These are phyloP conservation scores for Darevskia mixta DNA, from an alignment of 2,797 vertebrate species.

Conservation along the genomic window DNA sequence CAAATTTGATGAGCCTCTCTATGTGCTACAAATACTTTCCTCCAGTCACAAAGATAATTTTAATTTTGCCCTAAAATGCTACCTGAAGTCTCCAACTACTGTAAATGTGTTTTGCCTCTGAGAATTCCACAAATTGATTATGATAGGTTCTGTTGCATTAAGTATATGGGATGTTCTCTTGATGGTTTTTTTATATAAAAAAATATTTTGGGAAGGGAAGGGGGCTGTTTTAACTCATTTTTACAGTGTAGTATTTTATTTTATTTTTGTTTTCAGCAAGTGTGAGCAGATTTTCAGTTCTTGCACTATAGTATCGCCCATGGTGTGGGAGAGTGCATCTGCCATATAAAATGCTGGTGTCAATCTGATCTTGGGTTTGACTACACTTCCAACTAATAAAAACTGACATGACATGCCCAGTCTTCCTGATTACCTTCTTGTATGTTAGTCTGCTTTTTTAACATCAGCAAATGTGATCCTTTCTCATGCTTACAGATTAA, in stretches of 20 bases:
- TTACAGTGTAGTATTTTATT: slow-evolving; percentile 73
- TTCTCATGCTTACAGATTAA: neutral
- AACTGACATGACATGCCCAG: slow-evolving; percentile 77
- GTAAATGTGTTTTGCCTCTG: slow-evolving; percentile 78
- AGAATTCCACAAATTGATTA: slow-evolving; percentile 73
- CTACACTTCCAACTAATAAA: slow-evolving; percentile 82
- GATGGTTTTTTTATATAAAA: slow-evolving; percentile 4
- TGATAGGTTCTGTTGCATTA: slow-evolving; percentile 71
- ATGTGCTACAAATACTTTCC: slow-evolving; percentile 70
- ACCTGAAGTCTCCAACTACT: slow-evolving; percentile 85
- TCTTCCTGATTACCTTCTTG: slow-evolving; percentile 55
- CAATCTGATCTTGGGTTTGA: slow-evolving; percentile 73
- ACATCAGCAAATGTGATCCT: slow-evolving; percentile 41
- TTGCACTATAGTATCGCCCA: slow-evolving; percentile 72
- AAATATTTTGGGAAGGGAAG: slow-evolving; percentile 59
- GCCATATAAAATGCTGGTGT: slow-evolving; percentile 68
- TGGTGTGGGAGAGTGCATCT: slow-evolving; percentile 62
- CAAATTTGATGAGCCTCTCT: slow-evolving; percentile 72
- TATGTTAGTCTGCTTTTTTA: slow-evolving; percentile 55
- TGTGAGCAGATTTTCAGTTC: slow-evolving; percentile 68
- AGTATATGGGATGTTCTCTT: slow-evolving; percentile 57
- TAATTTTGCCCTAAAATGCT: slow-evolving; percentile 83
- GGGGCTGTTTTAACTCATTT: slow-evolving; percentile 74
- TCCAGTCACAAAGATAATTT: slow-evolving; percentile 73
- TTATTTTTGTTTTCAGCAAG: slow-evolving; percentile 39